Evolutionary conservation across 2,797 vertebrate species (phyloP).

Genomic region (Myoxocephalus aenaeus): DNA sequence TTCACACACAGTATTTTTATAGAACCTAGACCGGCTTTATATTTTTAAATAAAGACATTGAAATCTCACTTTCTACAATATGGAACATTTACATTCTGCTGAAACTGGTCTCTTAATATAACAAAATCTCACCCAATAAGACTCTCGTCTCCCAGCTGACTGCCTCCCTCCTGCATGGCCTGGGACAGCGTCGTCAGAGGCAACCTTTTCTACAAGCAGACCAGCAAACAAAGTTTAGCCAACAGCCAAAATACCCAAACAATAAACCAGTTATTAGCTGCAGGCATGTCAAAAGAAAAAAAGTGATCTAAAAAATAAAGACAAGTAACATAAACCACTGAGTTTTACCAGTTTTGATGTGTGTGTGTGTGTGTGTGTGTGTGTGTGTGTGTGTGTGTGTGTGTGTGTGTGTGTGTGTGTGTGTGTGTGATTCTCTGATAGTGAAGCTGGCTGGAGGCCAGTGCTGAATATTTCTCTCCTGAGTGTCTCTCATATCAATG

Average conservation of each 20-base stretch:
- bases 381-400: constrained; percentile 16
- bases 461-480: constrained; percentile 51
- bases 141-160: constrained; percentile 91
- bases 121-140: constrained; percentile 87
- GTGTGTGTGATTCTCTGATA: constrained; percentile 13
- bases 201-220: constrained; percentile 89
- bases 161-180: constrained; percentile 90
- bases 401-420: constrained; percentile 12
- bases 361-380: constrained; percentile 5
- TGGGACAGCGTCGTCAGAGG: constrained; percentile 92
- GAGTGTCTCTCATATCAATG: constrained; percentile 53
- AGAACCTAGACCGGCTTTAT: neutral
- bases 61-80: neutral
- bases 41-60: neutral
- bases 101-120: neutral
- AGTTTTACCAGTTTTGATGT: neutral
- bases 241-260: neutral
- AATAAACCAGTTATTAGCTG: neutral
- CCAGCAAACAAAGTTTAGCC: neutral
- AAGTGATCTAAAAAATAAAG: neutral
- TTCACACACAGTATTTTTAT: neutral
- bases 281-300: neutral
- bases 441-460: constrained; percentile 39
- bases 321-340: neutral
- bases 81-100: neutral